Evolutionary conservation across 2,797 vertebrate genomes (phyloP), one percentile per base, ranked within the genome.

Genomic region (Coreius guichenoti): DNA sequence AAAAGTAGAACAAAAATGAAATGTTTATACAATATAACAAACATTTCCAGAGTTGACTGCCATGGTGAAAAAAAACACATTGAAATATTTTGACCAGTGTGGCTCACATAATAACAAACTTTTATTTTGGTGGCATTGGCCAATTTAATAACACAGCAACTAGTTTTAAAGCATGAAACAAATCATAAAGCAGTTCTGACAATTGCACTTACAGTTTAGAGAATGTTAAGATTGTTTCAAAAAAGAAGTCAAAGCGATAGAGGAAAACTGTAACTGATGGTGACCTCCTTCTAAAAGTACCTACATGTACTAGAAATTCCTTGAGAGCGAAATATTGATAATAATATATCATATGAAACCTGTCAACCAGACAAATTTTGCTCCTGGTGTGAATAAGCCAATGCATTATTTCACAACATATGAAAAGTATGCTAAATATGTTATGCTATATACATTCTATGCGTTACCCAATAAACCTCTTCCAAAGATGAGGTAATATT

Each of bases 231-330:
- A 54, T 9, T 23, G 19, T 23, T 76, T 8, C 1, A 75, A 54
- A 51, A 74, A 54, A 75, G 12, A 33, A 77, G 7, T 54, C 54
- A 58, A 56, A 58, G 74, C 21, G 56, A 77, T 39, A 17, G 51
- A 39, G 51, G 56, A 39, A 77, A 77, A 26, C 13, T 58, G 51
- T 16, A 5, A 39, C 51, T 56, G 74, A n/a, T 36, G 33, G 45
- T 51, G 72, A 74, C 8, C 16, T 31, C 29, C 49, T 73, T 49
- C n/a, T 51, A 77, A 39, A 77, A 77, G n/a, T 33, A 77, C 36
- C 33, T 31, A 31, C 39, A 39, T 9, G 39, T 43, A 43, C 45
- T n/a, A 58, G 31, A 77, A 36, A 58, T 39, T 77, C 51, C 51
- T 8, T n/a, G 21, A 58, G 73, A 23, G 49, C 73, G 36, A 49